Evolutionary conservation across 2,888 invertebrate species (phyloP), one percentile per base, ranked within the genome.

Genomic region (Scelioninae gen. 1): DNA sequence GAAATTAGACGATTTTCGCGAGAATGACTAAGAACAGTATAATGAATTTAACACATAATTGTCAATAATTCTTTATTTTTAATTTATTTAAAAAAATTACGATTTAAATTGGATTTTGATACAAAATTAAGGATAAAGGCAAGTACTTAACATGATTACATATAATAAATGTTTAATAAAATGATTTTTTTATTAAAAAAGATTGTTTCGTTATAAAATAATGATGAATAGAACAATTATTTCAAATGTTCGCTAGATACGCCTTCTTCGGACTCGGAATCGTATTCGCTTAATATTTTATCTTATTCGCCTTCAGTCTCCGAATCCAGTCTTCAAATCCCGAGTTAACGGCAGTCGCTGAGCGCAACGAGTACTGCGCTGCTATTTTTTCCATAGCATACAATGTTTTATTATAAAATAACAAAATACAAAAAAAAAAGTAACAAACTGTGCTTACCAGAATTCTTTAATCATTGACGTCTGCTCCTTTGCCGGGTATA

Each of bases 241-340:
- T n/a, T n/a, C 9, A 15, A 49, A 23, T 8, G 4, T 13, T 51
- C 51, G 51, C 5, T 10, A 51, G 51, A 51, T 6, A 51, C 51
- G 51, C 34, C 55, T 56, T 56, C 55, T n/a, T 56, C 55, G 7
- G 55, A 32, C 13, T 56, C 55, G 7, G 55, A 56, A n/a, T 56
- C 34, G n/a, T 11, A 56, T n/a, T 56, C 34, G 55, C 34, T 34
- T 23, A 56, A 31, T 34, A 56, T 31, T n/a, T n/a, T 7, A 34
- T 56, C 55, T 7, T 7, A n/a, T 56, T 56, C 55, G 34, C 55
- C 55, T 11, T 56, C 13, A 6, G 7, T 5, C 55, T 7, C 5
- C 55, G 13, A 56, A 56, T 5, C 7, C 55, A 10, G 55, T 3
- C n/a, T n/a, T n/a, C n/a, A n/a, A n/a, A n/a, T n/a, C n/a, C n/a